Percentiles rank a stretch among this genome's conserved stretches.
Conservation (phyloP, 2,888 invertebrate species). For the Diaphora mendica region DNA sequence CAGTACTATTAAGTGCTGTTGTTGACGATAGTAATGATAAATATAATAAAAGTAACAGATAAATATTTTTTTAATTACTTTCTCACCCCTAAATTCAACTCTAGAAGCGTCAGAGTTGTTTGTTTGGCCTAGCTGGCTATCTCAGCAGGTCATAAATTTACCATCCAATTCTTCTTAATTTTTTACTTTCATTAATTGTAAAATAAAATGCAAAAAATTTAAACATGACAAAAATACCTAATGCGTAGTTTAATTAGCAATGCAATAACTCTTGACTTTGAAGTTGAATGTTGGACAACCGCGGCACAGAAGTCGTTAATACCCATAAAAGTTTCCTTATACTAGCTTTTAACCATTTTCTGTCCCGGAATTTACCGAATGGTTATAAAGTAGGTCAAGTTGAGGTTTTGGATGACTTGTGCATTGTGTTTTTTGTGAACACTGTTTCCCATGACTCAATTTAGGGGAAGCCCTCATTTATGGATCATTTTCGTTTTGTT, state of each 20-base stretch:
- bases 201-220: too few species aligned
- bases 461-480: slow-evolving; percentile 14
- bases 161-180: too few species aligned
- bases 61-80: too few species aligned
- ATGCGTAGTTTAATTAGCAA: background rate
- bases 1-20: too few species aligned
- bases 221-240: background rate
- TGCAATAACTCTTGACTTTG: background rate
- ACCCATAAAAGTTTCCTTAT: background rate
- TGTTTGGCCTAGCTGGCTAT: too few species aligned
- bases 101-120: too few species aligned
- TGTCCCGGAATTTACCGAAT: background rate
- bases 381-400: background rate
- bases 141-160: too few species aligned
- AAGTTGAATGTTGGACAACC: background rate
- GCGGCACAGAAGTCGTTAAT: background rate
- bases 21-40: too few species aligned
- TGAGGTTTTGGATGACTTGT: slow-evolving; percentile 6
- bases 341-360: background rate
- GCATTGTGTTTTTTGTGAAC: background rate
- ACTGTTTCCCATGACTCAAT: slow-evolving; percentile 29
- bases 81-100: too few species aligned
- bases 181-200: too few species aligned
- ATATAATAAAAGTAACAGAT: too few species aligned
- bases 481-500: background rate